phyloP scores from a whole-genome alignment of 92 coral and sea anemone species.

The Nematostella vectensis region DNA sequence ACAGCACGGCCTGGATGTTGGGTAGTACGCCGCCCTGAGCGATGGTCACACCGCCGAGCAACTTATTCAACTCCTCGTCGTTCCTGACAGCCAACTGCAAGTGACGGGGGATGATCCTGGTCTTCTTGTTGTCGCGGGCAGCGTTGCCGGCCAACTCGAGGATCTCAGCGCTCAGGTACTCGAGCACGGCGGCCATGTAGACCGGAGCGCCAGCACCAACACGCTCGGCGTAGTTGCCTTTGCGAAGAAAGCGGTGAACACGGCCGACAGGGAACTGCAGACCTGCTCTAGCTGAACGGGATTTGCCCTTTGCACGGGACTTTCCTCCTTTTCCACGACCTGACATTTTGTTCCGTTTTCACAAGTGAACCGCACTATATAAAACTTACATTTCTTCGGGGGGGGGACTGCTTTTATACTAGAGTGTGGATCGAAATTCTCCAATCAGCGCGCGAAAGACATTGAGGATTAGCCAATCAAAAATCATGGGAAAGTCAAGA shows the following conservation, averaged over 20 bases:
- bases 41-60: conserved; percentile 36
- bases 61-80: conserved; percentile 37
- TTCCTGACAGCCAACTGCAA: conserved; percentile 20
- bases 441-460: conserved; percentile 14
- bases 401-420: background rate
- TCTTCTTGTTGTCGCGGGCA: conserved; percentile 33
- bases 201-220: conserved; percentile 43
- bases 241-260: conserved; percentile 29
- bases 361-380: background rate
- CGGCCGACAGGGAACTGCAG: conserved; percentile 38
- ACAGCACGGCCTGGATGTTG: conserved; percentile 56
- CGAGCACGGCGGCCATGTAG: conserved; percentile 36
- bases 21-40: conserved; percentile 46
- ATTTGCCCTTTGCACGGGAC: conserved; percentile 19
- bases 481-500: background rate
- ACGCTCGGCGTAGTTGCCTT: conserved; percentile 25
- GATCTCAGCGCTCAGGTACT: conserved; percentile 31
- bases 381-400: background rate
- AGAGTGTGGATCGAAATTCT: conserved; percentile 21
- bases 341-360: conserved; percentile 18
- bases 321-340: conserved; percentile 42
- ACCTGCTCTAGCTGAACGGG: conserved; percentile 39
- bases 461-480: background rate
- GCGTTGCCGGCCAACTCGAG: conserved; percentile 35
- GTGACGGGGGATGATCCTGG: conserved; percentile 25